phyloP scores from a whole-genome alignment of 1,140 invertebrate species.

The Anoplophora glabripennis region DNA sequence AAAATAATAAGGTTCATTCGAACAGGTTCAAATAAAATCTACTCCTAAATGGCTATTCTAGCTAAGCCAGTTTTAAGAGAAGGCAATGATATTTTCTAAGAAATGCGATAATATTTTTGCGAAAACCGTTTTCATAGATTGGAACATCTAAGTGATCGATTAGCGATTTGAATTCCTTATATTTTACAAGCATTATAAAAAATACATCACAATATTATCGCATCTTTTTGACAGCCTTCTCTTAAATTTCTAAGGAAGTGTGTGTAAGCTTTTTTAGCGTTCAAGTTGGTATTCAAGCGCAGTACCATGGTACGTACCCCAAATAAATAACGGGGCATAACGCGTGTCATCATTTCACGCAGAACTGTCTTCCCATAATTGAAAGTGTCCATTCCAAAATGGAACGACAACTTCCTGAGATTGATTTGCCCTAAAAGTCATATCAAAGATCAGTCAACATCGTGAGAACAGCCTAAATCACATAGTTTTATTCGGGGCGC shows the following conservation, averaged over 20 bases:
- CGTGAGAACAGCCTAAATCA: neutral
- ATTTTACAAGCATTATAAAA: too few species aligned
- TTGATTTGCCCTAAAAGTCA: constrained; percentile 26
- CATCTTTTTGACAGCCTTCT: neutral
- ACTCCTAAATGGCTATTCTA: too few species aligned
- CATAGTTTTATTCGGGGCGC: too few species aligned
- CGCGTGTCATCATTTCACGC: constrained; percentile 40
- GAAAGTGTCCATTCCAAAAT: constrained; percentile 37
- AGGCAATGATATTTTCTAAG: too few species aligned
- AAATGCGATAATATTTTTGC: too few species aligned
- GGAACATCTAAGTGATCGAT: too few species aligned
- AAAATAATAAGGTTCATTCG: constrained; percentile 1
- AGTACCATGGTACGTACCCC: constrained; percentile 33
- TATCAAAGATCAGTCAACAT: constrained; percentile 12
- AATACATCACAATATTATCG: too few species aligned
- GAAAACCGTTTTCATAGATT: too few species aligned
- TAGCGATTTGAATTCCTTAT: too few species aligned
- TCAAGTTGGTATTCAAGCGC: neutral
- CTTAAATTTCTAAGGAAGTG: neutral
- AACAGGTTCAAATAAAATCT: too few species aligned
- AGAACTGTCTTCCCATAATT: constrained; percentile 42
- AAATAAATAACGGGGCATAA: constrained; percentile 38
- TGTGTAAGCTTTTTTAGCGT: constrained; percentile 7
- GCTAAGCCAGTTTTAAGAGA: too few species aligned
- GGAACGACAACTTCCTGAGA: constrained; percentile 21